Evolutionary conservation across 1,140 invertebrate species (phyloP).

Genomic region (Caerostris darwini): DNA sequence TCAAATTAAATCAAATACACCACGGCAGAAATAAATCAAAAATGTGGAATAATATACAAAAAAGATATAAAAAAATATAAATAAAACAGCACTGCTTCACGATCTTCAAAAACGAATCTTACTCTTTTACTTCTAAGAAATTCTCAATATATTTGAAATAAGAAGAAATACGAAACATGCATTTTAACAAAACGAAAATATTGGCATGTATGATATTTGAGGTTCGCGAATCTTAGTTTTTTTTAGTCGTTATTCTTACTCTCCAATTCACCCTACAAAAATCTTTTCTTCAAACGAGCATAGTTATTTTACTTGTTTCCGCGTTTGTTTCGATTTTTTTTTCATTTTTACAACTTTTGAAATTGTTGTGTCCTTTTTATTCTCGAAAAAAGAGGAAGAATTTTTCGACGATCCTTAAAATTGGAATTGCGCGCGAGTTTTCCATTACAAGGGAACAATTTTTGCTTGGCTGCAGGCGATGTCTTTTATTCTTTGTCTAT

Average conservation of each 20-base stretch:
- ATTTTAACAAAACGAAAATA: background rate
- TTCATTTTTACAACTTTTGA: background rate
- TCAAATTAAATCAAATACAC: too few relatives aligned
- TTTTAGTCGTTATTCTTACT: too few relatives aligned
- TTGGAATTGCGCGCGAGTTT: slow-evolving; percentile 12
- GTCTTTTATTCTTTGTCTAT: background rate
- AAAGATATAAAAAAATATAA: too few relatives aligned
- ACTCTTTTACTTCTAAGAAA: background rate
- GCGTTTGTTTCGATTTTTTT: background rate
- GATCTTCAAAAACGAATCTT: background rate
- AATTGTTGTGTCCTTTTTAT: background rate
- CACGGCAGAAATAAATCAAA: too few relatives aligned
- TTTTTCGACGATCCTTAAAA: slow-evolving; percentile 46
- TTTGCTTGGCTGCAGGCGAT: slow-evolving; percentile 13
- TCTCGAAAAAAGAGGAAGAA: background rate
- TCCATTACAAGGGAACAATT: slow-evolving; percentile 29
- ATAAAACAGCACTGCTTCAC: background rate
- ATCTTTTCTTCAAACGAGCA: background rate
- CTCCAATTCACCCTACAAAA: background rate
- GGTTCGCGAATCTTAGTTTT: background rate
- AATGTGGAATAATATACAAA: too few relatives aligned
- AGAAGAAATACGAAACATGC: too few relatives aligned
- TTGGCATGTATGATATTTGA: slow-evolving; percentile 36
- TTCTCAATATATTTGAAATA: slow-evolving; percentile 16
- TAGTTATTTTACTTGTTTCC: slow-evolving; percentile 10